Percentiles rank a stretch among this genome's conserved stretches.
Evolutionary conservation across 2,888 invertebrate genomes (phyloP).

Genomic region (Acleris literana): DNA sequence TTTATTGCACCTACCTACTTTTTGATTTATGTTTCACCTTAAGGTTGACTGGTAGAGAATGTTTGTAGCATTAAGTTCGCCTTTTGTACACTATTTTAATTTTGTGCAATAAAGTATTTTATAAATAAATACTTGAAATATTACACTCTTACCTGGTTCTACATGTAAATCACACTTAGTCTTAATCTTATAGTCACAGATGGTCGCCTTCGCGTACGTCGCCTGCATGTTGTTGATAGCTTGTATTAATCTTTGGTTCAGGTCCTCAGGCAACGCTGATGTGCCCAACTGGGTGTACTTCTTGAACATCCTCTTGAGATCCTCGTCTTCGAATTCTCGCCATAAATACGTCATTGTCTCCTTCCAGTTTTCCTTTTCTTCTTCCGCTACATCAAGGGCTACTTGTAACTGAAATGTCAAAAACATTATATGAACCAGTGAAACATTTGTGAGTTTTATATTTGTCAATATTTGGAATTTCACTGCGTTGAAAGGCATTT

Average conservation of each 20-base stretch:
- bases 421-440: not conserved
- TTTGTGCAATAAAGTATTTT: too few relatives aligned
- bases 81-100: too few relatives aligned
- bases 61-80: too few relatives aligned
- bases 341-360: conserved; percentile 88
- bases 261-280: conserved; percentile 88
- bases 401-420: conserved; percentile 59
- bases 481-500: too few relatives aligned
- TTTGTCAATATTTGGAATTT: too few relatives aligned
- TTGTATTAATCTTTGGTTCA: conserved; percentile 84
- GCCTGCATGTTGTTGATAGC: conserved; percentile 88
- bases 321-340: conserved; percentile 87
- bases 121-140: too few relatives aligned
- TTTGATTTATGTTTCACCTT: too few relatives aligned
- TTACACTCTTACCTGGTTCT: conserved; percentile 83
- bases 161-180: conserved; percentile 87
- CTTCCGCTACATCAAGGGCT: conserved; percentile 72
- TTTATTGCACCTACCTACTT: too few relatives aligned
- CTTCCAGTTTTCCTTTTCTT: conserved; percentile 86
- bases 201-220: conserved; percentile 89
- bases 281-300: conserved; percentile 88
- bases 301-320: conserved; percentile 89
- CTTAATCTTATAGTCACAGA: conserved; percentile 87
- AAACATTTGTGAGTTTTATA: too few relatives aligned
- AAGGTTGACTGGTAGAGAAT: too few relatives aligned